Base-by-base conservation (phyloP, 1,140 invertebrate genomes). In the Calycopis cecrops region DNA sequence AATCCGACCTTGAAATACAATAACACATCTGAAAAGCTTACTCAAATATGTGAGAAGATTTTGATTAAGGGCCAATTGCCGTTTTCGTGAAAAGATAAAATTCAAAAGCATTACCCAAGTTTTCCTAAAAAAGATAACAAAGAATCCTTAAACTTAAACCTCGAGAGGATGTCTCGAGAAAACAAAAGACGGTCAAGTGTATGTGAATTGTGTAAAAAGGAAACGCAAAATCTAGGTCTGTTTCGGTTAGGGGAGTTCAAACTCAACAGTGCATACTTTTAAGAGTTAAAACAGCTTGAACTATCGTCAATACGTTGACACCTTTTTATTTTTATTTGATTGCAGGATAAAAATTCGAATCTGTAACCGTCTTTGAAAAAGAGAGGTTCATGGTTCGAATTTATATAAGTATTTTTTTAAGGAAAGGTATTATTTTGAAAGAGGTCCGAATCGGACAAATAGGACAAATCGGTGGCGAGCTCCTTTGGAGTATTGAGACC, bases 111-210 rank as follows among this genome's bases (percentile, higher is more conserved):
- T 28, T 28, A 28, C 38, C 38, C n/a, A 7, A 14, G 38, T 40
- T 40, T 12, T 12, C 38, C 38, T 40, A 12, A 40, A 40, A 40
- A 16, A 40, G 38, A 40, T 40, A 40, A 40, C 38, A 14, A 40
- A 11, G 8, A 40, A 40, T 40, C 38, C 38, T 40, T 40, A 40
- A 40, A 40, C 38, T 40, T 40, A 40, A 40, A 40, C 38, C 38
- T 40, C 38, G 38, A 40, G 38, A 16, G 38, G 38, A 12, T 40
- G 38, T 40, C 38, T 40, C n/a, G 38, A 40, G 38, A 40, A 28
- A 40, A 40, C 38, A 40, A 40, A 40, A 40, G 38, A 40, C 38
- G 38, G 38, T 40, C 38, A 40, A 40, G 38, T 40, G 14, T 40
- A 12, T 40, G 38, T 16, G 38, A 40, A 40, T 40, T 40, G 38